Conservation (phyloP, 1,140 invertebrate genomes). For the Wiebesia pumilae region DNA sequence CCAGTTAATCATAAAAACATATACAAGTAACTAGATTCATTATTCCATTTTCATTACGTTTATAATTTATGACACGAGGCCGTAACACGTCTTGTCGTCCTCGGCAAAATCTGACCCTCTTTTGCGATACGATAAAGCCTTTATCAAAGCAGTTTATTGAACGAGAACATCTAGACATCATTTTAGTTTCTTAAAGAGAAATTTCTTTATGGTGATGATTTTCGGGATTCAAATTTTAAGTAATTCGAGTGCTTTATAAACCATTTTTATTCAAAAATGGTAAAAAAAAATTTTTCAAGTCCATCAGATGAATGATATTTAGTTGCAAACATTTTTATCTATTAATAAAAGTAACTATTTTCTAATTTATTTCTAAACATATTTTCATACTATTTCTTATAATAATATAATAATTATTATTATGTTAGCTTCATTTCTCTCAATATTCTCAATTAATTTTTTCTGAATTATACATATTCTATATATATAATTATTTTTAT, state of each 20-base stretch:
- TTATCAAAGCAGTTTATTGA: constrained; percentile 6
- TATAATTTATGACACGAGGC: constrained; percentile 13
- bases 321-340: too few species aligned
- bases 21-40: not conserved
- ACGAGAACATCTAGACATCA: not conserved
- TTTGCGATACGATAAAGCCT: not conserved
- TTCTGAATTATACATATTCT: too few species aligned
- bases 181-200: not conserved
- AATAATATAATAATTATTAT: too few species aligned
- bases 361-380: too few species aligned
- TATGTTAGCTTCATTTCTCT: too few species aligned
- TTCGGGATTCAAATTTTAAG: not conserved
- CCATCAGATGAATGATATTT: too few species aligned
- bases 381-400: too few species aligned
- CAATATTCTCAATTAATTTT: too few species aligned
- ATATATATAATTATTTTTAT: too few species aligned
- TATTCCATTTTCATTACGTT: constrained; percentile 11
- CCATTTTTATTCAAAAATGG: not conserved
- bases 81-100: not conserved
- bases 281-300: not conserved
- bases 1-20: constrained; percentile 8
- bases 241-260: not conserved
- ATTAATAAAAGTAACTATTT: too few species aligned
- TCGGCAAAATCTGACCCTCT: not conserved
- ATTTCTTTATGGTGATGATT: not conserved